Evolutionary conservation across 2,797 vertebrate species (phyloP), one percentile per base, ranked within the genome.

Genomic region (Orientallactaga sibirica): DNA sequence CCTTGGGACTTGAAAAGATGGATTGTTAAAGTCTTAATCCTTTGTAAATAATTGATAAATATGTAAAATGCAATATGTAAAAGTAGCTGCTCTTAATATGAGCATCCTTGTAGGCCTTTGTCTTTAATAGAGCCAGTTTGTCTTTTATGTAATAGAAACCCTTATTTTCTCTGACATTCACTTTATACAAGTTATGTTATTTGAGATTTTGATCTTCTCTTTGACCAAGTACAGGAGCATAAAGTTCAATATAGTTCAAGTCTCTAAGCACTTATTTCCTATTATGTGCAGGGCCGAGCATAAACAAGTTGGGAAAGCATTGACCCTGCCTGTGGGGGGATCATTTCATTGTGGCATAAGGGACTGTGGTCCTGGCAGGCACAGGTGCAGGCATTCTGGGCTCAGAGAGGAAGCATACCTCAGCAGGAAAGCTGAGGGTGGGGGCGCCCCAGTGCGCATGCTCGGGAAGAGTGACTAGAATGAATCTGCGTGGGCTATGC

Each of bases 1-100:
- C 85, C 74, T 81, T 90, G 81, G 33, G 24, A 70, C 33, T 95
- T 93, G 43, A 25, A 89, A 94, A 73, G 37, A 92, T 83, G 29
- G 67, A 37, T 90, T 14, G 27, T 92, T 90, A 94, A 94, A 85
- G 71, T 82, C 85, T 83, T 92, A 80, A 14, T 71, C 48, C 55
- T 96, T 90, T 75, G n/a, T 92, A 92, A 97, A 83, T 91, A 90
- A 90, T 80, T 96, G 73, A 90, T 82, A 62, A 15, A 8, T 91
- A 71, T 80, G 48, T 87, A 88, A 18, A 48, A 48, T 48, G 48
- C 27, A 81, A 37, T 84, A 82, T 68, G n/a, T 75, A 95, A 82
- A 87, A 48, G 43, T 9, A 80, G 4, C 62, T 81, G 78, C 75
- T 86, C 86, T 91, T 52, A 12, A 88, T 68, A 48, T 88, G 18